A percentile compares a stretch with the other conserved stretches of the same genome.
phyloP scores from a whole-genome alignment of 2,797 vertebrate genomes.

The Cossypha dichroa region DNA sequence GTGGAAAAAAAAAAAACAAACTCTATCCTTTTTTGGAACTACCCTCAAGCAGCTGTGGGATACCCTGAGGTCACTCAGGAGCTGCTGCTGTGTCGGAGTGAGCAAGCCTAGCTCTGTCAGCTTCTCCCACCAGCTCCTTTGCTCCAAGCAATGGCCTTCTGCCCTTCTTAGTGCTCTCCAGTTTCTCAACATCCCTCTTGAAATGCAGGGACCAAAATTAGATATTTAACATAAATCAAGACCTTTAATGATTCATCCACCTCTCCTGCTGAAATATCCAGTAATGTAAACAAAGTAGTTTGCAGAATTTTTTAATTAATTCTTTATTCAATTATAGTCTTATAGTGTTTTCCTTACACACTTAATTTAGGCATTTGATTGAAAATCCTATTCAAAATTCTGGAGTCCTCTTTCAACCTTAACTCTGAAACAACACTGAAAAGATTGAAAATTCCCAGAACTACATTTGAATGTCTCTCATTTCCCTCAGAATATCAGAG shows the following conservation, averaged over 20 bases:
- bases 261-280: neutral
- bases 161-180: neutral
- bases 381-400: neutral
- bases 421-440: neutral
- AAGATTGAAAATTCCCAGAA: neutral
- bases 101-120: neutral
- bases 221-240: neutral
- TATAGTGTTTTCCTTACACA: neutral
- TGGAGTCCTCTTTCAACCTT: neutral
- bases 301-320: neutral
- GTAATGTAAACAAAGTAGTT: neutral
- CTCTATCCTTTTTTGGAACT: neutral
- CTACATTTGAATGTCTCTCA: neutral
- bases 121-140: neutral
- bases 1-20: neutral
- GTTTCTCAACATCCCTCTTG: neutral
- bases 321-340: neutral
- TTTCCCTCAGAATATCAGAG: neutral
- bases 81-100: neutral
- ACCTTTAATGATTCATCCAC: neutral
- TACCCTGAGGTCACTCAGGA: neutral
- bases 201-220: neutral
- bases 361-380: neutral
- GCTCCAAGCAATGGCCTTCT: neutral
- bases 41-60: neutral